Evolutionary conservation across 2,113 vertebrate genomes (phyloP).

Genomic region (Prinia subflava): DNA sequence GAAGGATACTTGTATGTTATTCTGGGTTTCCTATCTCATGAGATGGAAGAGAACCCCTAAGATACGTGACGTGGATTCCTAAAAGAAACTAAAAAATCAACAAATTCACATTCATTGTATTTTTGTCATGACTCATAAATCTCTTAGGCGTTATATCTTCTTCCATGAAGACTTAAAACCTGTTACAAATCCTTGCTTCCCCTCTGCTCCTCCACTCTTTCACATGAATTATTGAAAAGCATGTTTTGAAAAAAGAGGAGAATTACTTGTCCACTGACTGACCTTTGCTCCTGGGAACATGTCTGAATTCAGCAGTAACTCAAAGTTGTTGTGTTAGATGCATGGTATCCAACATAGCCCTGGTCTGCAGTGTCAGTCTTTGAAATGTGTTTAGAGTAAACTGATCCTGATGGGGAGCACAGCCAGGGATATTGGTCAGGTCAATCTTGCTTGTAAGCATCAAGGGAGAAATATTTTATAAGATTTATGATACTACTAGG

Average conservation of each 20-base stretch:
- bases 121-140: background rate
- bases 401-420: background rate
- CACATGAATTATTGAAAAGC: background rate
- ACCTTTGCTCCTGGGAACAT: background rate
- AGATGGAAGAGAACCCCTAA: background rate
- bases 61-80: fast-evolving
- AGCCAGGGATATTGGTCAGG: background rate
- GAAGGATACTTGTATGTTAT: background rate
- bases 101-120: background rate
- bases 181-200: background rate
- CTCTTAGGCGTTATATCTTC: background rate
- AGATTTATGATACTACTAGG: background rate
- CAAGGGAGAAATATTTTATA: background rate
- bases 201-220: background rate
- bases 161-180: background rate
- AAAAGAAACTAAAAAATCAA: background rate
- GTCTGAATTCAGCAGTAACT: background rate
- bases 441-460: background rate
- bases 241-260: background rate
- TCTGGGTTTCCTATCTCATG: background rate
- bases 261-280: background rate
- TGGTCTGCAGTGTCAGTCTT: background rate
- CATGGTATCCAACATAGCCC: background rate
- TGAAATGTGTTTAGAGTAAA: background rate
- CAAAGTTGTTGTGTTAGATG: background rate